A percentile compares a stretch with the other conserved stretches of the same genome.
These are phyloP conservation scores for Takifugu flavidus DNA, from an alignment of 2,113 vertebrate genomes.

Conservation along the genomic window DNA sequence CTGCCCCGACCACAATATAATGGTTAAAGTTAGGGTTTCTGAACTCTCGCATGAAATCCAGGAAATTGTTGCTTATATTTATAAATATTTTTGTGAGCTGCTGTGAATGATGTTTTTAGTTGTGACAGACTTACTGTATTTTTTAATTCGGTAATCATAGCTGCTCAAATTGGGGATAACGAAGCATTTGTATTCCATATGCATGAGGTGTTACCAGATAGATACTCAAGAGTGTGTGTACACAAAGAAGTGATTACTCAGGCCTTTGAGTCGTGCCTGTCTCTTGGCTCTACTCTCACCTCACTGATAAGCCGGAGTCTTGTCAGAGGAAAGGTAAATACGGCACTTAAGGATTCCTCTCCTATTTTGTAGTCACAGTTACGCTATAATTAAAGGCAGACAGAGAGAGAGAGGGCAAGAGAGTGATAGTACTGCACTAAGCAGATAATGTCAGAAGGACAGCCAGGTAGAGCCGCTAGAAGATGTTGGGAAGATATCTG, in stretches of 20 bases:
- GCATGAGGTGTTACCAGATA: conserved; percentile 14
- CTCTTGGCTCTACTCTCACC: conserved; percentile 41
- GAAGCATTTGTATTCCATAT: conserved; percentile 32
- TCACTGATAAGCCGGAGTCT: conserved; percentile 66
- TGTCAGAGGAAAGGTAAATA: conserved; percentile 72
- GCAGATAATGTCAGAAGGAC: conserved; percentile 70
- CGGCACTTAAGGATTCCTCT: conserved; percentile 74
- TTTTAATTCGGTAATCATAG: conserved; percentile 20
- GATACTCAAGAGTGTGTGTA: conserved; percentile 19
- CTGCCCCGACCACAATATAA: too few species aligned
- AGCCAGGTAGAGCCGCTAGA: conserved; percentile 36
- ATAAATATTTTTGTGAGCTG: conserved; percentile 16
- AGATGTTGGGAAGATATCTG: conserved; percentile 49
- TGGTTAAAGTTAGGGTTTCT: too few species aligned
- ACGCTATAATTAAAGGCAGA: conserved; percentile 71
- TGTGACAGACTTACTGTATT: conserved; percentile 22
- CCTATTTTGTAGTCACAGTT: conserved; percentile 76
- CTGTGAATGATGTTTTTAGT: conserved; percentile 1
- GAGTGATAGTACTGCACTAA: conserved; percentile 62
- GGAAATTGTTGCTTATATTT: too few species aligned
- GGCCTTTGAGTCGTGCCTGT: conserved; percentile 57
- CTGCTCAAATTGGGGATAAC: conserved; percentile 10
- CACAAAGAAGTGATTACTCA: conserved; percentile 50
- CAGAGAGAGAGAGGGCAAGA: conserved; percentile 30
- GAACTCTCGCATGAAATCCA: too few species aligned